Percentiles rank a stretch among this genome's conserved stretches.
phyloP scores from a whole-genome alignment of 2,888 invertebrate genomes.

The Chrysodeixis includens region DNA sequence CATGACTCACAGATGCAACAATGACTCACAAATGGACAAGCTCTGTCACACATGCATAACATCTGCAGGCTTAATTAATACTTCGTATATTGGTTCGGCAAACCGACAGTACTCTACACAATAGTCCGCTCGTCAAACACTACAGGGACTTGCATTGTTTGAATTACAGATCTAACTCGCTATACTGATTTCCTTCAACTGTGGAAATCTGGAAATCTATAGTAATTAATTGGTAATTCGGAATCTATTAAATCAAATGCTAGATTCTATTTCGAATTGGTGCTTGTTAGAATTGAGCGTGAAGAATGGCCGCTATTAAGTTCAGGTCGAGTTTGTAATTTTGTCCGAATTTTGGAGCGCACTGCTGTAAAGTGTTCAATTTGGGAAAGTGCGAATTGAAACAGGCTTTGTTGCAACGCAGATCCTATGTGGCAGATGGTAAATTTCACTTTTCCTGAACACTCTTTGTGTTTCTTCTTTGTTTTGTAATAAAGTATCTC shows the following conservation, averaged over 20 bases:
- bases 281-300: slow-evolving; percentile 5
- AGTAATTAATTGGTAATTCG: slow-evolving; percentile 26
- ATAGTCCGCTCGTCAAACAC: slow-evolving; percentile 19
- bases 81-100: neutral
- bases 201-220: slow-evolving; percentile 10
- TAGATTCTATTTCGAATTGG: slow-evolving; percentile 3
- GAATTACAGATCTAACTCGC: slow-evolving; percentile 32
- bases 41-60: slow-evolving; percentile 15
- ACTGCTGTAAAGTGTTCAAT: neutral
- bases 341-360: neutral
- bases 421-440: neutral
- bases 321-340: slow-evolving; percentile 4
- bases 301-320: slow-evolving; percentile 5
- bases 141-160: slow-evolving; percentile 30
- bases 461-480: too few species aligned
- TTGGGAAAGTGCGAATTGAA: neutral
- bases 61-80: neutral
- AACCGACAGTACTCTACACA: neutral
- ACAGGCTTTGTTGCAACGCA: neutral
- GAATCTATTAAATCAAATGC: slow-evolving; percentile 7
- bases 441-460: neutral
- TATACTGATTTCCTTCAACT: slow-evolving; percentile 34
- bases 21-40: neutral
- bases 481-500: neutral
- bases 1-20: too few species aligned